These are phyloP conservation scores for Cricetomys ansorgei DNA, from an alignment of 2,113 vertebrate genomes.

Conservation along the genomic window DNA sequence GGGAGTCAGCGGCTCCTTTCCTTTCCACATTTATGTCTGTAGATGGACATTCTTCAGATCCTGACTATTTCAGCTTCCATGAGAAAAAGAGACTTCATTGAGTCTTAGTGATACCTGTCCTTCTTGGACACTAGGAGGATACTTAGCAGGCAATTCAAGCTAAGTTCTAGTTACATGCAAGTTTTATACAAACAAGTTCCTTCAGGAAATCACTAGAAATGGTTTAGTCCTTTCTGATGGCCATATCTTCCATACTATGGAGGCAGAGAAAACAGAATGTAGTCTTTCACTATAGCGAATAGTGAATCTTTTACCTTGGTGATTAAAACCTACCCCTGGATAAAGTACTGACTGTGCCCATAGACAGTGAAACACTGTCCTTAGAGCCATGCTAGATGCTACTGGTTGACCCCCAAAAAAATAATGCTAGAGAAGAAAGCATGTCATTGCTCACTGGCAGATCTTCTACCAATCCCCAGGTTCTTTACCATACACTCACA, in stretches of 20 bases:
- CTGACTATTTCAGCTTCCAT: neutral
- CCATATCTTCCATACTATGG: neutral
- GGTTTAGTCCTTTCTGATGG: neutral
- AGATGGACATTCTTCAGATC: slow-evolving; percentile 5
- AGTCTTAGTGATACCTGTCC: neutral
- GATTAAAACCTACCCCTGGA: neutral
- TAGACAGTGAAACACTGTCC: neutral
- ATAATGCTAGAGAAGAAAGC: neutral
- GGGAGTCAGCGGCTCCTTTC: neutral
- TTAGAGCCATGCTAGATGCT: neutral
- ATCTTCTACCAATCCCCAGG: neutral
- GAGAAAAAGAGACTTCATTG: neutral
- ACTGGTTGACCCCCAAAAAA: neutral
- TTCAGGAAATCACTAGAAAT: slow-evolving; percentile 33
- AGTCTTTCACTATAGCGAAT: neutral
- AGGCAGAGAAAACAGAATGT: neutral
- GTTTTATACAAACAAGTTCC: neutral
- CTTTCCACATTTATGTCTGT: neutral
- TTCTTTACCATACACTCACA: neutral
- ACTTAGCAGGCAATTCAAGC: neutral
- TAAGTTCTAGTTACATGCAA: neutral
- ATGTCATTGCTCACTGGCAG: neutral
- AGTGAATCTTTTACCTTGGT: neutral
- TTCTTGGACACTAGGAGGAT: neutral
- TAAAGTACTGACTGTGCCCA: neutral